Evolutionary conservation across 1,140 invertebrate genomes (phyloP), one percentile per base, ranked within the genome.

Genomic region (Aphaenogaster floridana): DNA sequence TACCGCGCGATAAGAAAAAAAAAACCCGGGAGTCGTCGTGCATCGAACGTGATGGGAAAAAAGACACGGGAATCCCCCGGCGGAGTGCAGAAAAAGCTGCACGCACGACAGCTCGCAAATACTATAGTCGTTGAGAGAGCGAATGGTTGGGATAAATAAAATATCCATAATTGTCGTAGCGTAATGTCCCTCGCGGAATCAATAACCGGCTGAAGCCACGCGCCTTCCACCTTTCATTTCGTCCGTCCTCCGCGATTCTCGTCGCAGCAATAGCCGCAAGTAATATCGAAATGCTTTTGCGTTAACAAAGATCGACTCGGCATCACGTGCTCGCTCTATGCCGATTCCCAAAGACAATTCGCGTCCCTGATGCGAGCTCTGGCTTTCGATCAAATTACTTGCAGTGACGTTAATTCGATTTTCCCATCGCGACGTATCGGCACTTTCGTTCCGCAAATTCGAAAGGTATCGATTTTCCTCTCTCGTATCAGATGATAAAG

Each of bases 101-200:
- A 28, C 28, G 34, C 78, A 81, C 54, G 36, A 45, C 42, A 42
- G 36, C 13, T 21, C n/a, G 54, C 61, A 76, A 63, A 86, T 57
- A 64, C 52, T 89, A 87, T 63, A 84, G 74, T 50, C 81, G 69
- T 76, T 79, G 69, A 71, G 79, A 71, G 52, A 48, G 21, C 39
- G 54, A 72, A 21, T 3, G 76, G n/a, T 21, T 57, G 66, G 89
- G 72, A 76, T 92, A 88, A 92, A 92, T 92, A 92, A 92, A 92
- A 92, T 66, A 92, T 90, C 66, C 61, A 57, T 92, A 92, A 92
- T 89, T 84, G 81, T 66, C 77, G 36, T 59, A 34, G 72, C 21
- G 61, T 68, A 77, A 91, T 64, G 36, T 84, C 64, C 15, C 77
- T 39, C 52, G 61, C 36, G 78, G 50, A 87, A 92, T 92, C 91